phyloP scores from a whole-genome alignment of 1,140 invertebrate genomes.

The Trachymyrmex cornetzi region DNA sequence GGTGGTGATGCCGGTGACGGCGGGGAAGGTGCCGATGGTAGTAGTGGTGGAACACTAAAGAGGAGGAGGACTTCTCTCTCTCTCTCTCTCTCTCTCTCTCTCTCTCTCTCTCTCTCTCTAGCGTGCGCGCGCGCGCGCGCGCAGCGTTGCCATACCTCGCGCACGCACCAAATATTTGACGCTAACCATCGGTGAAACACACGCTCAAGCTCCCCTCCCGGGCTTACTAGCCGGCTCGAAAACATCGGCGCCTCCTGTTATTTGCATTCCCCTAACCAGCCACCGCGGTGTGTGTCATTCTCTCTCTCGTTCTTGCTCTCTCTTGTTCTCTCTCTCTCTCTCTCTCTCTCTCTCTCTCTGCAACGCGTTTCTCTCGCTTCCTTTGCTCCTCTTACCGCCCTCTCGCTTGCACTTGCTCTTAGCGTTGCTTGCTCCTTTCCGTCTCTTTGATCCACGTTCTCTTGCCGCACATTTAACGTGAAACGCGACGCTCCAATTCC shows the following conservation, averaged over 20 bases:
- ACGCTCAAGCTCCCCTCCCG: constrained; percentile 77
- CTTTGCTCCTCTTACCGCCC: constrained; percentile 49
- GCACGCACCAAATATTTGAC: constrained; percentile 86
- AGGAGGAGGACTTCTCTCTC: constrained; percentile 28
- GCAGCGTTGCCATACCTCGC: constrained; percentile 85
- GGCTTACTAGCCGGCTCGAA: constrained; percentile 85
- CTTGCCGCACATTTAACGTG: constrained; percentile 36
- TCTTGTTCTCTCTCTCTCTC: not conserved
- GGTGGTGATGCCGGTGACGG: constrained; percentile 44
- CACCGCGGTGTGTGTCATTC: constrained; percentile 79
- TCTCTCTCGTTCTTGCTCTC: constrained; percentile 69
- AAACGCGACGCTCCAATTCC: constrained; percentile 53
- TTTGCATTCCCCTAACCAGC: constrained; percentile 85
- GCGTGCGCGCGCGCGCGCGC: constrained; percentile 59
- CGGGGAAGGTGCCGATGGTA: constrained; percentile 55
- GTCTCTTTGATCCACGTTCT: constrained; percentile 52
- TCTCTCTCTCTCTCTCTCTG: constrained; percentile 12
- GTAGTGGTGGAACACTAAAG: constrained; percentile 54
- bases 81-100: constrained; percentile 43
- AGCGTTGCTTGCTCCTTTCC: constrained; percentile 61
- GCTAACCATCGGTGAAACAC: constrained; percentile 86
- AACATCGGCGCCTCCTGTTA: constrained; percentile 85
- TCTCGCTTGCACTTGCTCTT: constrained; percentile 41
- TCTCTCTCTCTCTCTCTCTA: constrained; percentile 60
- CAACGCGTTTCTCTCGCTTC: constrained; percentile 32